Base-by-base conservation (phyloP, 2,797 vertebrate genomes). In the Microctenopoma lineatum region DNA sequence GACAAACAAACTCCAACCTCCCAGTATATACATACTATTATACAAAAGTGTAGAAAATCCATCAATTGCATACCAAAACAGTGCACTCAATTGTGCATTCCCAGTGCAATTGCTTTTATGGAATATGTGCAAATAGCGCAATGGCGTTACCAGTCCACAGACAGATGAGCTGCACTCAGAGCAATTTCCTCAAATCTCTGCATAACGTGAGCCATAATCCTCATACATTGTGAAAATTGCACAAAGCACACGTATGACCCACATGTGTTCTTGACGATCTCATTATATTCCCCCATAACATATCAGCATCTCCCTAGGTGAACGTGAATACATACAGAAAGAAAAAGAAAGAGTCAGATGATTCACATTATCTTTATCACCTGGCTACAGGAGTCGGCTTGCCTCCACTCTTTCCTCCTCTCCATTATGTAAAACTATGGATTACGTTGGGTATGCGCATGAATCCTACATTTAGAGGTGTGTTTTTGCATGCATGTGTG, bases 341-440 rank as follows among this genome's bases (percentile, higher is more conserved):
- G 72, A 73, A 75, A 82, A 74, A 88, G 70, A 85, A 81, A 79
- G 83, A 90, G 84, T 90, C 86, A 87, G 87, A 93, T 89, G 89
- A 89, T 89, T 88, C 87, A 84, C 88, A 90, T 88, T 91, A 92
- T 94, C 90, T 93, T 92, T 93, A 93, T 92, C 92, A 90, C 83
- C 77, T 72, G 59, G 77, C 85, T 87, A 86, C 93, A 91, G 90
- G 83, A 89, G 83, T 86, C 48, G 55, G 64, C 84, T 82, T 38
- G 70, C 81, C 79, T 75, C 75, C 69, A 77, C 53, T 80, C 78
- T 78, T 73, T 83, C 72, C 83, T 78, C 79, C 84, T 75, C 79
- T 73, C 87, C 84, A 90, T 92, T 93, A 94, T 92, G 92, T 93
- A 93, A 93, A 94, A 93, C 88, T 92, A 91, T 93, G 93, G 90